phyloP scores from a whole-genome alignment of 1,140 invertebrate genomes.

The Drosophila nannoptera region DNA sequence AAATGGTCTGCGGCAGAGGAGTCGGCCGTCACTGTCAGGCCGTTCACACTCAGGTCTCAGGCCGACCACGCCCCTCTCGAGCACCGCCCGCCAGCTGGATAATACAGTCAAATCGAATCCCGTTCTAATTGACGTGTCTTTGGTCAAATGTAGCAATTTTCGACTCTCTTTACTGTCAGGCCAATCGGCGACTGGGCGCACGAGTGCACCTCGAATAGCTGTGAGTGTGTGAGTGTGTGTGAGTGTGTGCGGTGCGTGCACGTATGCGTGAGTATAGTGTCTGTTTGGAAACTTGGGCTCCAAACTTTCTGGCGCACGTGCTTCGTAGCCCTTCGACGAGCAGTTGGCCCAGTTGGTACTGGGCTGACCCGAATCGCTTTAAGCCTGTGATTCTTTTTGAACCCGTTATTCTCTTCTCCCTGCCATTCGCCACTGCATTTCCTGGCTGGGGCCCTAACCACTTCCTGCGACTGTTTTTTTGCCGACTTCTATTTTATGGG shows the following conservation, averaged over 20 bases:
- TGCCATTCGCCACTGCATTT: slow-evolving; percentile 31
- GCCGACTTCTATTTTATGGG: slow-evolving; percentile 45
- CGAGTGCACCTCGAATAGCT: slow-evolving; percentile 51
- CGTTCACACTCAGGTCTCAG: slow-evolving; percentile 41
- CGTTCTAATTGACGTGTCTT: slow-evolving; percentile 69
- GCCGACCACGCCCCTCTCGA: slow-evolving; percentile 20
- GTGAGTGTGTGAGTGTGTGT: slow-evolving; percentile 21
- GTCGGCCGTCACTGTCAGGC: slow-evolving; percentile 49
- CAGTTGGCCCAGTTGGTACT: slow-evolving; percentile 19
- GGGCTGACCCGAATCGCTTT: slow-evolving; percentile 28
- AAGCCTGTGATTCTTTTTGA: slow-evolving; percentile 13
- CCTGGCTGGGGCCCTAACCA: slow-evolving; percentile 10
- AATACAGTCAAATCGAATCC: slow-evolving; percentile 22
- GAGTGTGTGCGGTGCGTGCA: slow-evolving; percentile 15
- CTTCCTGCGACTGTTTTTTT: slow-evolving; percentile 8
- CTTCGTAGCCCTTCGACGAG: slow-evolving; percentile 25
- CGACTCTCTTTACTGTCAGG: slow-evolving; percentile 51
- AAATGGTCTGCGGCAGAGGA: slow-evolving; percentile 4
- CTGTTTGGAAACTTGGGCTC: slow-evolving; percentile 11
- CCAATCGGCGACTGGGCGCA: slow-evolving; percentile 47
- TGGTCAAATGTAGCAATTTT: slow-evolving; percentile 64
- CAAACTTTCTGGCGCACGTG: slow-evolving; percentile 57
- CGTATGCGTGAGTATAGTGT: not conserved
- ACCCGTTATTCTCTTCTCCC: not conserved
- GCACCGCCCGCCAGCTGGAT: slow-evolving; percentile 5